Evolutionary conservation across 2,113 vertebrate genomes (phyloP).

Genomic region (Myotis brandtii): DNA sequence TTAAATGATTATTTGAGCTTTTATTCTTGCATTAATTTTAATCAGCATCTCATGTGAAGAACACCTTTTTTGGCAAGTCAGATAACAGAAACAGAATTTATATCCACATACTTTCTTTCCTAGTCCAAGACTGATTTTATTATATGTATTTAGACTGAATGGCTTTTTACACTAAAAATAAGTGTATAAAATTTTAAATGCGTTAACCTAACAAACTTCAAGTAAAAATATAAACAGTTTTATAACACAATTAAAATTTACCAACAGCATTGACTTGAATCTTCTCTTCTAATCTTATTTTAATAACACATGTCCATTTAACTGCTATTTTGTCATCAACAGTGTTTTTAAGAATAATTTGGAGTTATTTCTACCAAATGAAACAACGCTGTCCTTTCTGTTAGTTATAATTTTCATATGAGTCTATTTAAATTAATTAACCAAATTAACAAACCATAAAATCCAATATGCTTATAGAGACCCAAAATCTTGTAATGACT

Average conservation of each 20-base stretch:
- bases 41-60: background rate
- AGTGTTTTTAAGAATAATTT: constrained; percentile 64
- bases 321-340: constrained; percentile 15
- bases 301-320: constrained; percentile 38
- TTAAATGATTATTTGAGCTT: constrained; percentile 4
- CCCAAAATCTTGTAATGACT: constrained; percentile 53
- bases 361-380: constrained; percentile 61
- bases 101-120: background rate
- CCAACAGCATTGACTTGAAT: background rate
- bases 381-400: constrained; percentile 43
- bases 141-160: constrained; percentile 13
- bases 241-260: background rate
- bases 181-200: constrained; percentile 11
- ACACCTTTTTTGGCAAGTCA: background rate
- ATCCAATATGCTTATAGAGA: constrained; percentile 62
- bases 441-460: constrained; percentile 69
- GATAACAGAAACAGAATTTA: background rate
- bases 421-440: constrained; percentile 72
- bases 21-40: constrained; percentile 31
- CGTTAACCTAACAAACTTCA: background rate
- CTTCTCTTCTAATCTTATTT: constrained; percentile 46
- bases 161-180: constrained; percentile 36
- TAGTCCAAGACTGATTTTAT: background rate
- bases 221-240: constrained; percentile 23
- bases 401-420: constrained; percentile 64